These are phyloP conservation scores for Andrena dorsata DNA, from an alignment of 2,888 invertebrate genomes.

Conservation along the genomic window DNA sequence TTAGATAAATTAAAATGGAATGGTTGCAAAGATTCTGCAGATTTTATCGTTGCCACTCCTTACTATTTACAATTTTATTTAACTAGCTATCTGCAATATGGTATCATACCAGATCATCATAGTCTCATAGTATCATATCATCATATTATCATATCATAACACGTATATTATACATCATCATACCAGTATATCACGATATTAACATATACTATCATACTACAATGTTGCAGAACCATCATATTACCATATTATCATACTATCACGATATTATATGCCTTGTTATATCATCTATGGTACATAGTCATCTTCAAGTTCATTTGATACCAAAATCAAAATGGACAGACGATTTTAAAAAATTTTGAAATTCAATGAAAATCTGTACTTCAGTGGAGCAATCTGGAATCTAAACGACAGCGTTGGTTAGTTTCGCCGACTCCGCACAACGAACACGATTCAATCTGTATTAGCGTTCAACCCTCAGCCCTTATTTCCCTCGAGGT, in stretches of 20 bases:
- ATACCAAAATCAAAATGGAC: neutral
- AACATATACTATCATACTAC: too few relatives aligned
- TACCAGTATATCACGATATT: neutral
- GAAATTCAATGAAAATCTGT: neutral
- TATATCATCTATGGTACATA: neutral
- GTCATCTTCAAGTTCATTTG: too few relatives aligned
- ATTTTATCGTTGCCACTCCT: too few relatives aligned
- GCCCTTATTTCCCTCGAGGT: constrained; percentile 42
- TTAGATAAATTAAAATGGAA: too few relatives aligned
- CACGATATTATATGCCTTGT: neutral
- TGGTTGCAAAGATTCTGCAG: too few relatives aligned
- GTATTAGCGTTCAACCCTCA: constrained; percentile 29
- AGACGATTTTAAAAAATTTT: too few relatives aligned
- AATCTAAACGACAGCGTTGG: neutral
- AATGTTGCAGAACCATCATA: neutral
- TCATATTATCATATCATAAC: neutral
- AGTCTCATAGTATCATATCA: neutral
- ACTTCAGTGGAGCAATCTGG: neutral
- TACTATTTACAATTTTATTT: too few relatives aligned
- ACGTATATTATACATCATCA: neutral
- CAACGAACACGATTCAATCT: constrained; percentile 23
- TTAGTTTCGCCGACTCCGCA: neutral
- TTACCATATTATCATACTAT: neutral
- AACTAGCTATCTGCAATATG: too few relatives aligned
- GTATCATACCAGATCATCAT: too few relatives aligned